Base-by-base conservation (phyloP, 2,888 invertebrate species). In the Neoscelio sp. region DNA sequence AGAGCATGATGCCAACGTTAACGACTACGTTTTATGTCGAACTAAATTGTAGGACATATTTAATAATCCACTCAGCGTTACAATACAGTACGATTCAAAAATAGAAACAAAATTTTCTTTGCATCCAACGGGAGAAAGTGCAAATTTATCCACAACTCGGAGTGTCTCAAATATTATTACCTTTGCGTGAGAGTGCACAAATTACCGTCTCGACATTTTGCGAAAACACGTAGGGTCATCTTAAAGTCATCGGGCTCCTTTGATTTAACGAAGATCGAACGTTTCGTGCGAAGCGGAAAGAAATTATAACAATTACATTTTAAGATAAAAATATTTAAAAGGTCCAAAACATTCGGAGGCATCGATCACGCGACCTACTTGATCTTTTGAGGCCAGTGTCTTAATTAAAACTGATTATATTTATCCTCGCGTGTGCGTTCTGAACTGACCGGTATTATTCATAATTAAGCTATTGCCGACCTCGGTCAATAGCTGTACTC, bases 61-160 rank as follows among this genome's bases (percentile, higher is more conserved):
- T 33, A 33, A 33, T 33, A 33, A n/a, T 33, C 4, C 2, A n/a
- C 33, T 33, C 33, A 6, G 6, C 33, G n/a, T n/a, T 33, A 33
- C 3, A 33, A n/a, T 7, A 3, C 4, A 33, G n/a, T 33, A 33
- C n/a, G n/a, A n/a, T n/a, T 6, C 2, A 7, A n/a, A n/a, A 33
- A n/a, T 7, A 33, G n/a, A 33, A 33, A 33, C 4, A 33, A n/a
- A 33, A 33, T 7, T 33, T 33, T 33, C 33, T 33, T 33, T n/a
- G 20, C 23, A 6, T 50, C 30, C 35, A 23, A 54, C 13, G 38
- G n/a, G 81, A 78, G 80, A 82, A 82, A 82, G 82, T 80, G 70
- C 73, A 80, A 65, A 79, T 73, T 80, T 78, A 68, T 38, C 23
- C 28, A 58, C 33, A 26, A 23, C 20, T 30, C 13, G 7, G 18